phyloP scores from a whole-genome alignment of 2,888 invertebrate species.

The Merodon equestris region DNA sequence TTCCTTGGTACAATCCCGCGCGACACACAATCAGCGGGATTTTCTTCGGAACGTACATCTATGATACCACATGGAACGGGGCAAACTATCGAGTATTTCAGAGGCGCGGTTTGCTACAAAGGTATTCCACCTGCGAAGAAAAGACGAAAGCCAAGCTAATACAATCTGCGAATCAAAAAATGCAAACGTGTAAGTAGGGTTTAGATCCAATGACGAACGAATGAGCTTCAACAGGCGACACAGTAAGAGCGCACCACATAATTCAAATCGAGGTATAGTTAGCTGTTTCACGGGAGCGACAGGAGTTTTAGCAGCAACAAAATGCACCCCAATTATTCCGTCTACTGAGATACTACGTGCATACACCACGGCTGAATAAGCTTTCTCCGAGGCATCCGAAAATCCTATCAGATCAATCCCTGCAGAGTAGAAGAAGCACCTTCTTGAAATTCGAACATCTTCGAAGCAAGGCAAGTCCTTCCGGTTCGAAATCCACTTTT shows the following conservation, averaged over 20 bases:
- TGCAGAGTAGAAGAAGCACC: neutral
- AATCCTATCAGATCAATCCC: slow-evolving; percentile 24
- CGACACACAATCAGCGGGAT: slow-evolving; percentile 69
- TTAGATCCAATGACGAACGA: neutral
- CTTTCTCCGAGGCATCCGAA: slow-evolving; percentile 27
- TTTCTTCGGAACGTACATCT: slow-evolving; percentile 60
- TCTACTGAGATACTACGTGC: slow-evolving; percentile 1
- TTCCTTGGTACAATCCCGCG: slow-evolving; percentile 58
- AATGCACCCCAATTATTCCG: neutral
- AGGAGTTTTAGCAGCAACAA: slow-evolving; percentile 28
- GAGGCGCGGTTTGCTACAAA: slow-evolving; percentile 54
- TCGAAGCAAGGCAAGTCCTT: slow-evolving; percentile 18
- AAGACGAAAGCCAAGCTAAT: slow-evolving; percentile 66
- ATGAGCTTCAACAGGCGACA: slow-evolving; percentile 17
- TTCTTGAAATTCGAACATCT: slow-evolving; percentile 12
- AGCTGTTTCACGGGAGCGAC: slow-evolving; percentile 47
- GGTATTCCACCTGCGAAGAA: slow-evolving; percentile 25
- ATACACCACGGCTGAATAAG: slow-evolving; percentile 41
- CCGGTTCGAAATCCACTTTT: slow-evolving; percentile 23
- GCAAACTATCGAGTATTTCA: slow-evolving; percentile 44
- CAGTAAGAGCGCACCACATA: slow-evolving; percentile 53
- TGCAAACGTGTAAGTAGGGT: slow-evolving; percentile 31
- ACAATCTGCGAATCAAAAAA: slow-evolving; percentile 60
- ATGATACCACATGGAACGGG: slow-evolving; percentile 55
- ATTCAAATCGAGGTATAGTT: slow-evolving; percentile 40